Conservation (phyloP, 2,797 vertebrate genomes). For the Gallinago stenura region DNA sequence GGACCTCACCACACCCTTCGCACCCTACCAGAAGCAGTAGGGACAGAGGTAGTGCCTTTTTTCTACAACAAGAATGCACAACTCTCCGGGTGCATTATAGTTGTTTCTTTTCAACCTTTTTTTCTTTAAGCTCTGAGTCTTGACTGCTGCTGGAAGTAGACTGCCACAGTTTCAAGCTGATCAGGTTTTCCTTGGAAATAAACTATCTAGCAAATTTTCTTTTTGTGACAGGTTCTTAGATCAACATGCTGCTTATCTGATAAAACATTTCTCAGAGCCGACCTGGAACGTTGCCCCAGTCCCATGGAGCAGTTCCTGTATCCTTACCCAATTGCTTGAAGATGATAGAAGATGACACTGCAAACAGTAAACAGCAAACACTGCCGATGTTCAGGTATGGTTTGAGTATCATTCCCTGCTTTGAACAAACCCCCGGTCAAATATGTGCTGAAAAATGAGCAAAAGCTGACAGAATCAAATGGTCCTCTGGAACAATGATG, state of each 20-base stretch:
- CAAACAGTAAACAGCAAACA: background rate
- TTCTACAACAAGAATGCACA: background rate
- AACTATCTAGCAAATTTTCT: background rate
- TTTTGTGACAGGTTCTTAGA: background rate
- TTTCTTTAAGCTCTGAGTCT: background rate
- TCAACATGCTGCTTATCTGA: slow-evolving; percentile 20
- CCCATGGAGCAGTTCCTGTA: background rate
- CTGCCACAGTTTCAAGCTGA: background rate
- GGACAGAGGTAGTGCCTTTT: background rate
- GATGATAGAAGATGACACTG: background rate
- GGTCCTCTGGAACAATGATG: background rate
- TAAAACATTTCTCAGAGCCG: background rate
- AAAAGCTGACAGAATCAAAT: background rate
- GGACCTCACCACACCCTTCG: background rate
- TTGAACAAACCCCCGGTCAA: background rate
- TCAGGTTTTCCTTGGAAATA: background rate
- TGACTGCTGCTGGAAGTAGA: background rate
- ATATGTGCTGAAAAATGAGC: background rate
- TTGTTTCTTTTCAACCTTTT: background rate
- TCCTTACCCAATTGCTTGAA: background rate
- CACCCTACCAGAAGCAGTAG: background rate
- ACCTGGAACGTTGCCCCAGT: background rate
- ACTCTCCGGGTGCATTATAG: background rate
- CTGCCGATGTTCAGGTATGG: background rate
- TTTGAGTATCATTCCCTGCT: background rate